Evolutionary conservation across 1,140 invertebrate genomes (phyloP).

Genomic region (Euwallacea fornicatus): DNA sequence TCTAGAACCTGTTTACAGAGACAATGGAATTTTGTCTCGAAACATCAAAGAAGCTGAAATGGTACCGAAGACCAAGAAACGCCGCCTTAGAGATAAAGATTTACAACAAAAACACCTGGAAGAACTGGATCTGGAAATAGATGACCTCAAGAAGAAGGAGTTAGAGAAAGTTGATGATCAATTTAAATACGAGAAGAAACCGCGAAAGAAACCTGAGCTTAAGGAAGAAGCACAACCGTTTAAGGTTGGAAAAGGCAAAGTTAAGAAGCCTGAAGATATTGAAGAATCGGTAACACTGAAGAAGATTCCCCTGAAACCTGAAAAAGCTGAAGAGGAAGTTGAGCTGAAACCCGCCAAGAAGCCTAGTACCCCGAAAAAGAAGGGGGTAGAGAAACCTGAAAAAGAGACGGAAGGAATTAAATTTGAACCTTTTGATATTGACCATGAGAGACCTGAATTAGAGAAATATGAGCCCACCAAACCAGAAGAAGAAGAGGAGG

Average conservation of each 20-base stretch:
- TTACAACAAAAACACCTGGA: slow-evolving; percentile 72
- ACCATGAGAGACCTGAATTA: slow-evolving; percentile 41
- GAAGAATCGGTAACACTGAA: slow-evolving; percentile 44
- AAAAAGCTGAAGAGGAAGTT: slow-evolving; percentile 25
- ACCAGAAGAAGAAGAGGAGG: slow-evolving; percentile 40
- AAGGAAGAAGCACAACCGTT: slow-evolving; percentile 52
- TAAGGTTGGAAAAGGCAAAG: slow-evolving; percentile 58
- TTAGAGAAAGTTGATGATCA: slow-evolving; percentile 51
- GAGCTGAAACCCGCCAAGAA: slow-evolving; percentile 52
- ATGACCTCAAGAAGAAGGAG: slow-evolving; percentile 56
- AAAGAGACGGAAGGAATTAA: slow-evolving; percentile 47
- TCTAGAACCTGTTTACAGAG: slow-evolving; percentile 59
- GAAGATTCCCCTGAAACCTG: slow-evolving; percentile 40
- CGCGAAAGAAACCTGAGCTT: slow-evolving; percentile 50
- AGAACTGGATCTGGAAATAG: slow-evolving; percentile 68
- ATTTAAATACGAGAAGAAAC: slow-evolving; percentile 46
- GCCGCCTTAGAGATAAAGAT: slow-evolving; percentile 59
- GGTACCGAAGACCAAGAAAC: slow-evolving; percentile 58
- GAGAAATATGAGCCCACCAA: slow-evolving; percentile 42
- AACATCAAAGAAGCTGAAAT: slow-evolving; percentile 71
- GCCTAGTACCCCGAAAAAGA: slow-evolving; percentile 58
- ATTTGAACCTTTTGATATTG: slow-evolving; percentile 48
- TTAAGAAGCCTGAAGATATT: slow-evolving; percentile 51
- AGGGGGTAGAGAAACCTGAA: slow-evolving; percentile 52
- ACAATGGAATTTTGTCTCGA: slow-evolving; percentile 69